phyloP scores from a whole-genome alignment of 1,140 invertebrate genomes.

The Camponotus pennsylvanicus region DNA sequence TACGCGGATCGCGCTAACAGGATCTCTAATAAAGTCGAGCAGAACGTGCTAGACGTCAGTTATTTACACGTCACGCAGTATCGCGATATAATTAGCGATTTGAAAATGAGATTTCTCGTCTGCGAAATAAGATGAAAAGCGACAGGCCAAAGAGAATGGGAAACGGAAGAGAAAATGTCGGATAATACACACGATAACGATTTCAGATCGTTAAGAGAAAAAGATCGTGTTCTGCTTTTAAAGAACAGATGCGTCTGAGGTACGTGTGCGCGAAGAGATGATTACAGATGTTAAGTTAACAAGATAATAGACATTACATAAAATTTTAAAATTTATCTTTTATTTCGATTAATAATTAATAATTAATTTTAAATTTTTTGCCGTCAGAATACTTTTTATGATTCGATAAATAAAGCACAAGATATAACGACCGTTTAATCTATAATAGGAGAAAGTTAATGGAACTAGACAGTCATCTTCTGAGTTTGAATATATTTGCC shows the following conservation, averaged over 20 bases:
- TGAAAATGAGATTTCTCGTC: conserved; percentile 93
- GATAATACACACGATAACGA: conserved; percentile 83
- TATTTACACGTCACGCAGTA: conserved; percentile 93
- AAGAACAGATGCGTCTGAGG: conserved; percentile 96
- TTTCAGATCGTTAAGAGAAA: conserved; percentile 92
- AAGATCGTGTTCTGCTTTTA: conserved; percentile 95
- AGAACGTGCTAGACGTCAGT: conserved; percentile 93
- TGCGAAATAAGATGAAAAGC: conserved; percentile 93
- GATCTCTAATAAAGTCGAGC: conserved; percentile 93
- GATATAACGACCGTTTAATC: neutral
- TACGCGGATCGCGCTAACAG: conserved; percentile 97
- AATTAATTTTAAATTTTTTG: too few species aligned
- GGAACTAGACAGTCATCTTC: conserved; percentile 94
- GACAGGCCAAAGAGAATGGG: conserved; percentile 87
- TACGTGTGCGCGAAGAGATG: conserved; percentile 69
- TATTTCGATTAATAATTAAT: conserved; percentile 36
- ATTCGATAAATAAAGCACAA: too few species aligned
- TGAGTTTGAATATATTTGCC: conserved; percentile 94
- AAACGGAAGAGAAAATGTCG: conserved; percentile 49
- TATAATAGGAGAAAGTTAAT: conserved; percentile 90
- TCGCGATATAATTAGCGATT: conserved; percentile 92
- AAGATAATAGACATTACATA: neutral
- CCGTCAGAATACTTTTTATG: too few species aligned
- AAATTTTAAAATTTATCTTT: conserved; percentile 14
- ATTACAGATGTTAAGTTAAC: neutral